Evolutionary conservation across 2,888 invertebrate species (phyloP).

Genomic region (Leptothorax acervorum): DNA sequence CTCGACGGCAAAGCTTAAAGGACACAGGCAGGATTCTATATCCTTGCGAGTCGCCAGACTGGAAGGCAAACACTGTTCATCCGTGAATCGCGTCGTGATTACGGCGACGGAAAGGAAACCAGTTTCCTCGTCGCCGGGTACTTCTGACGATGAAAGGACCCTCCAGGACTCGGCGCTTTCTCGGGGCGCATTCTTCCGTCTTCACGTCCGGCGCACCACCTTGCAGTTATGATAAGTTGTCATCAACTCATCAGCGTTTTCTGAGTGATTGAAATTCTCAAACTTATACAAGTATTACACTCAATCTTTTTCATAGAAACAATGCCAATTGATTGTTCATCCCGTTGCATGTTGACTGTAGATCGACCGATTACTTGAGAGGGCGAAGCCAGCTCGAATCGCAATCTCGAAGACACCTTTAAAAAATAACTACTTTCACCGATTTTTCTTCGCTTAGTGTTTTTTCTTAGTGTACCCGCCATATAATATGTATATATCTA

Average conservation of each 20-base stretch:
- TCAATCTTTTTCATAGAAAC: background rate
- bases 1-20: constrained; percentile 38
- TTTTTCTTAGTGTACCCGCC: constrained; percentile 46
- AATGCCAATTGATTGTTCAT: background rate
- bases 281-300: background rate
- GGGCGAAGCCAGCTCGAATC: constrained; percentile 50
- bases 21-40: constrained; percentile 45
- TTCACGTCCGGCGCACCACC: constrained; percentile 14
- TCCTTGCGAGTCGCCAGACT: constrained; percentile 49
- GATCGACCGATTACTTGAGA: background rate
- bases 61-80: constrained; percentile 61
- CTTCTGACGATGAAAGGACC: constrained; percentile 27
- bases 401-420: constrained; percentile 59
- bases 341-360: background rate
- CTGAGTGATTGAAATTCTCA: background rate
- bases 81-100: constrained; percentile 58
- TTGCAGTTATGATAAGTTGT: constrained; percentile 39
- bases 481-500: constrained; percentile 38
- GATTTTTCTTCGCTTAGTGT: constrained; percentile 38
- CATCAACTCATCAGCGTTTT: constrained; percentile 27
- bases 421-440: constrained; percentile 73
- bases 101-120: constrained; percentile 52
- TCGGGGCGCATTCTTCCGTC: constrained; percentile 31
- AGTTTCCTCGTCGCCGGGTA: constrained; percentile 39
- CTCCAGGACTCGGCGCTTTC: background rate